A percentile compares a stretch with the other conserved stretches of the same genome.
Evolutionary conservation across 2,113 vertebrate genomes (phyloP).

Genomic region (Nesoenas mayeri): DNA sequence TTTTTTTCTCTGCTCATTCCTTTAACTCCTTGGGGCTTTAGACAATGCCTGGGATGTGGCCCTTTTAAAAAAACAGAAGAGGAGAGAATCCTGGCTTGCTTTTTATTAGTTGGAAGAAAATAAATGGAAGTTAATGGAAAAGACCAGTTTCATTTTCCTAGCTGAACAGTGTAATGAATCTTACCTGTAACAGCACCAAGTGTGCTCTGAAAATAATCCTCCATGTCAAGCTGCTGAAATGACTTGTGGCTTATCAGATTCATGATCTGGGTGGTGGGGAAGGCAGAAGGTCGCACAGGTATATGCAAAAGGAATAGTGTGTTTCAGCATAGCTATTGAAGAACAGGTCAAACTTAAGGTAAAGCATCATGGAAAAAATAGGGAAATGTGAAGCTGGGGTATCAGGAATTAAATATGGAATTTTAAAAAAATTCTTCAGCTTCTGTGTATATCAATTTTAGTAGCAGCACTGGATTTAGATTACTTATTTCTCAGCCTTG

Average conservation of each 20-base stretch:
- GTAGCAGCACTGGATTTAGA: neutral
- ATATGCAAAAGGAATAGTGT: neutral
- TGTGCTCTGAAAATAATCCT: neutral
- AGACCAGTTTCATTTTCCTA: neutral
- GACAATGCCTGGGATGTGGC: neutral
- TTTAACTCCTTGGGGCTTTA: neutral
- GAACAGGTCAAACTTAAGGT: neutral
- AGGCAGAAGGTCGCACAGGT: neutral
- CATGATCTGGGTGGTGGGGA: neutral
- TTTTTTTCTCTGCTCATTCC: neutral
- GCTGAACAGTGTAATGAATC: neutral
- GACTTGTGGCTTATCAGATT: neutral
- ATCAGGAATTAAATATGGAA: neutral
- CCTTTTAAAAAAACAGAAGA: neutral
- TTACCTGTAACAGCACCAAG: neutral
- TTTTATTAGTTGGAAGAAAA: constrained; percentile 5
- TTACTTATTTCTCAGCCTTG: neutral
- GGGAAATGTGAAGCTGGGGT: neutral
- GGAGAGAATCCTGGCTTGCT: neutral
- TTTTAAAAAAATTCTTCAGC: neutral
- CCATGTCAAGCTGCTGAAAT: neutral
- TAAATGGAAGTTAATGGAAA: neutral
- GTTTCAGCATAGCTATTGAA: neutral
- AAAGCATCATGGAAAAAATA: neutral
- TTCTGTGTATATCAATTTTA: neutral